Evolutionary conservation across 2,888 invertebrate genomes (phyloP), one percentile per base, ranked within the genome.

Genomic region (Hemistola chrysoprasaria): DNA sequence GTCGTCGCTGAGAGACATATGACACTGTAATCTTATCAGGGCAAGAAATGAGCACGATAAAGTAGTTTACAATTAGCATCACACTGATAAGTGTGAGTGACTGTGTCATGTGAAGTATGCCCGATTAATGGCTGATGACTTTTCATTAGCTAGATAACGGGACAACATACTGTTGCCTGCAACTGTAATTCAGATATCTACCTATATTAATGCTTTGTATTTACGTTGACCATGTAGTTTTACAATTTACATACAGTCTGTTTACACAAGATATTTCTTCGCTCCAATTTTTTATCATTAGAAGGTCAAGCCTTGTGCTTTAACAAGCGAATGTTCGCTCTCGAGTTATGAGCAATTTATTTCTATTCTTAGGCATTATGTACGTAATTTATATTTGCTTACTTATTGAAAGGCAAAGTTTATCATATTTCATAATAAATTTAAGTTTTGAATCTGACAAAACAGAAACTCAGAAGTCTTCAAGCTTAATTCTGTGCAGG

Each of bases 1-100:
- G 73, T 70, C 73, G 71, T 65, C 65, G 60, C 45, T 48, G 50
- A 58, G 62, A 64, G 62, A 76, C 85, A 76, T 83, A 85, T 84
- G 84, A 86, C 82, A 65, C 50, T 67, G 50, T 79, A 77, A 85
- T 84, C 85, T 86, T 84, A 86, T 86, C 86, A 60, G 59, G 43
- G 44, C 55, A 68, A 74, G 77, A 75, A 81, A 77, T 70, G 66
- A 58, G 70, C 61, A 64, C 71, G 83, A 83, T 83, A 85, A 84
- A 53, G 67, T 72, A 63, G 69, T 65, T 62, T 70, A 75, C 80
- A 85, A 84, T 84, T 84, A 86, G 69, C 79, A 67, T 56, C 63
- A 54, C 56, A 52, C 56, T 71, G 78, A 79, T 84, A 84, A 78
- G 60, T 71, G 60, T 71, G 43, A 26, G 25, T 65, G 68, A 56